phyloP scores from a whole-genome alignment of 2,888 invertebrate species.

The Drosophila niveifrons region DNA sequence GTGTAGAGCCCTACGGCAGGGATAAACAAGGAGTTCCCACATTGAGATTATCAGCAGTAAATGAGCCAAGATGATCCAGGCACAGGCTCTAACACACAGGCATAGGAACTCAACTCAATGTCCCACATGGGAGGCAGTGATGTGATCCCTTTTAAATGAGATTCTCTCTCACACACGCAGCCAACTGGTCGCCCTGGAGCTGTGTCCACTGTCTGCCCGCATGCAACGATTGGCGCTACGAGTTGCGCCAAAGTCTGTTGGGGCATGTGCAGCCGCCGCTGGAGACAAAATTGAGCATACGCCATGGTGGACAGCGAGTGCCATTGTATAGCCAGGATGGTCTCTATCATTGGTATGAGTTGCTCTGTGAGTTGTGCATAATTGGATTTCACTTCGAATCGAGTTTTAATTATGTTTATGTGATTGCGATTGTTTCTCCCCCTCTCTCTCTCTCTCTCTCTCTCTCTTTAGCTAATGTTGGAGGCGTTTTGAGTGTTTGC shows the following conservation, averaged over 20 bases:
- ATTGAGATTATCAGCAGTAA: not conserved
- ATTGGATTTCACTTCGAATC: not conserved
- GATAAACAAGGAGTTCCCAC: not conserved
- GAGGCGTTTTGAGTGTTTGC: slow-evolving; percentile 81
- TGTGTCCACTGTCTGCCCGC: slow-evolving; percentile 71
- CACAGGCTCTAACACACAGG: not conserved
- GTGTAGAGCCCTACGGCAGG: not conserved
- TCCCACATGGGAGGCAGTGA: not conserved
- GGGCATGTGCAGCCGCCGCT: slow-evolving; percentile 26
- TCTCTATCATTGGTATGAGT: slow-evolving; percentile 76
- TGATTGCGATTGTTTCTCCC: not conserved
- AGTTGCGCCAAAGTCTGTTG: slow-evolving; percentile 54
- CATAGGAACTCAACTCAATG: not conserved
- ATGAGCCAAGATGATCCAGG: not conserved
- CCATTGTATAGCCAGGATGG: slow-evolving; percentile 66
- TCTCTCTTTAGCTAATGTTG: slow-evolving; percentile 71
- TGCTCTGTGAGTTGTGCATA: slow-evolving; percentile 74
- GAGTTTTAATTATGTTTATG: slow-evolving; percentile 5
- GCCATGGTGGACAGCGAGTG: slow-evolving; percentile 51
- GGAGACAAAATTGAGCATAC: slow-evolving; percentile 56
- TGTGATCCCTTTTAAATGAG: not conserved
- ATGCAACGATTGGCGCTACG: slow-evolving; percentile 70
- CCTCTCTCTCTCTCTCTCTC: not conserved
- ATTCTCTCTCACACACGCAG: slow-evolving; percentile 6
- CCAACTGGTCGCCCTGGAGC: slow-evolving; percentile 46